Conservation (phyloP, 2,888 invertebrate species). For the Dolomedes plantarius region DNA sequence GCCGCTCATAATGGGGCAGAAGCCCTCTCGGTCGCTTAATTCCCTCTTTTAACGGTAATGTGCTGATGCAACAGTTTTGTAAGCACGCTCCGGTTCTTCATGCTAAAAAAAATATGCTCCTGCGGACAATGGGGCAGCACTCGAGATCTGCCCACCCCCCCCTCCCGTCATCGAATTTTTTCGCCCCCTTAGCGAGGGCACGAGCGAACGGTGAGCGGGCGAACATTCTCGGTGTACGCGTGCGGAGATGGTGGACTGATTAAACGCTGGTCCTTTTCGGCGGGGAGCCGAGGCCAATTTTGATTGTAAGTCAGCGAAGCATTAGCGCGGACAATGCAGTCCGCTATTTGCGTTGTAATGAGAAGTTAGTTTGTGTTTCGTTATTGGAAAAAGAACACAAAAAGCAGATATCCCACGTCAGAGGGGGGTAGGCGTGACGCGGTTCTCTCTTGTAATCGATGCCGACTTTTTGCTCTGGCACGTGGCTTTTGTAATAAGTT, state of each 20-base stretch:
- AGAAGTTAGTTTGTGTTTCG: constrained; percentile 14
- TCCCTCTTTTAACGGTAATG: constrained; percentile 43
- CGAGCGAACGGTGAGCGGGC: too few relatives aligned
- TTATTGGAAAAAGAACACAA: not conserved
- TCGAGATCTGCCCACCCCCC: not conserved
- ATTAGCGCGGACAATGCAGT: not conserved
- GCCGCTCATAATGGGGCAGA: constrained; percentile 18
- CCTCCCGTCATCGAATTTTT: not conserved
- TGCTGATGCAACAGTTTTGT: constrained; percentile 59
- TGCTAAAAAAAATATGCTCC: not conserved
- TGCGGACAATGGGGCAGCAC: constrained; percentile 1
- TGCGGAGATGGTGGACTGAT: too few relatives aligned
- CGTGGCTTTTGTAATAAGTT: too few relatives aligned
- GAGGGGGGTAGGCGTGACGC: too few relatives aligned
- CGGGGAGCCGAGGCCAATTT: too few relatives aligned
- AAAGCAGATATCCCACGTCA: not conserved
- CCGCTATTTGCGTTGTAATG: not conserved
- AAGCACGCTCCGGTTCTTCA: constrained; percentile 50
- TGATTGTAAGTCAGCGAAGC: too few relatives aligned
- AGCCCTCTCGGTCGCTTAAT: constrained; percentile 56
- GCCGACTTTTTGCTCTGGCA: too few relatives aligned
- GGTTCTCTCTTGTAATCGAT: too few relatives aligned
- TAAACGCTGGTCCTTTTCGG: too few relatives aligned
- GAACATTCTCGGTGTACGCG: too few relatives aligned
- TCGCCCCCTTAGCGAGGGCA: not conserved